Evolutionary conservation across 2,888 invertebrate genomes (phyloP), one percentile per base, ranked within the genome.

Genomic region (Perizoma flavofasciatum): DNA sequence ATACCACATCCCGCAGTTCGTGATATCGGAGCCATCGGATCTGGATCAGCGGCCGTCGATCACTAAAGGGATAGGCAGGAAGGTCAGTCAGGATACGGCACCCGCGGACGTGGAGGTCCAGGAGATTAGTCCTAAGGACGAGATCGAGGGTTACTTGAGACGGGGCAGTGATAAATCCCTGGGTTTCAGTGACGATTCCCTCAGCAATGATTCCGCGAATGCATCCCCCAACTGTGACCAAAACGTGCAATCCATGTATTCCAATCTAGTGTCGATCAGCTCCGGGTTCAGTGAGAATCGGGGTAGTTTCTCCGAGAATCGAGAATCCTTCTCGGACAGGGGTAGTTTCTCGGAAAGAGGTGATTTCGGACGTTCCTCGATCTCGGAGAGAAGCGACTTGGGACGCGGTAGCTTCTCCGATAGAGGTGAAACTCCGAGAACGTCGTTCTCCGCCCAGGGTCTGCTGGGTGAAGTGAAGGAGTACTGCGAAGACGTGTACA

Each of bases 11-110:
- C 94, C 94, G 0, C 94, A 94, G 59, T 95, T 96, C 65, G 93
- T 96, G 3, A 96, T 96, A 65, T 95, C 95, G 0, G 95, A 96
- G 71, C 96, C 96, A 0, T 94, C 94, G 0, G 96, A 95, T 65
- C 62, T 92, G 33, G 93, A 93, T 59, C 94, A 95, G 65, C 93
- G 95, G 83, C 97, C 97, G 0, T 96, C 96, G 0, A 97, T 97
- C 59, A 96, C 96, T 0, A 94, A 95, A 59, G 97, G 97, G 0
- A 95, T 95, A 34, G 95, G 96, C 0, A 88, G 95, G 46, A 95
- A 95, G 70, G 93, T 94, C 4, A 95, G 95, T 55, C 93, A 95
- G 49, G 95, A 95, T 65, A 93, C 90, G 0, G 94, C 94, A n/a
- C 70, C 55, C 34, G 69, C 79, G 4, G 79, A 82, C 22, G 78